These are phyloP conservation scores for Pygoscelis antarcticus DNA, from an alignment of 2,113 vertebrate species.

Conservation along the genomic window DNA sequence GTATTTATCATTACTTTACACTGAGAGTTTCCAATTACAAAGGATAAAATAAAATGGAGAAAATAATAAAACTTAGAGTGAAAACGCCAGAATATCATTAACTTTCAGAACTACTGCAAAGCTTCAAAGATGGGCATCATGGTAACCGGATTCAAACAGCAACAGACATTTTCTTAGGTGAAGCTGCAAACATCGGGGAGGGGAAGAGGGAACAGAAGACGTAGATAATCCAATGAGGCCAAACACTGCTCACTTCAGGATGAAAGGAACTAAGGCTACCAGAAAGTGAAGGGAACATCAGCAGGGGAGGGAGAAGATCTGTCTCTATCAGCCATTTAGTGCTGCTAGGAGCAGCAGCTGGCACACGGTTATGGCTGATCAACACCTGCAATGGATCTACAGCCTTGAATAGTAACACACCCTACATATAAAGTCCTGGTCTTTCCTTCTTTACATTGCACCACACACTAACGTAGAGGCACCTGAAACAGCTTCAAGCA, in stretches of 20 bases:
- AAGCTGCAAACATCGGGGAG: background rate
- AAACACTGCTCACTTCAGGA: background rate
- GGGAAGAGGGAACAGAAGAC: background rate
- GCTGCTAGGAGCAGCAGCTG: background rate
- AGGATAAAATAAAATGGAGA: background rate
- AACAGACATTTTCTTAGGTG: background rate
- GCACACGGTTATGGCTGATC: background rate
- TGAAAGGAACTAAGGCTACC: background rate
- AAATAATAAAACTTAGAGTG: background rate
- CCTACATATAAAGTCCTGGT: background rate
- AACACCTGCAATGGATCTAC: background rate
- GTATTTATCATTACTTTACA: background rate
- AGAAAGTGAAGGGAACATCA: background rate
- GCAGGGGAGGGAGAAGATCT: background rate
- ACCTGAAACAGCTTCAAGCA: background rate
- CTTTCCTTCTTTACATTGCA: background rate
- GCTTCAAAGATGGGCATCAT: background rate
- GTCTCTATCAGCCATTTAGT: background rate
- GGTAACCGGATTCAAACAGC: background rate
- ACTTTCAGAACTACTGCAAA: background rate
- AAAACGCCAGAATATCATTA: background rate
- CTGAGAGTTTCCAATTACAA: background rate
- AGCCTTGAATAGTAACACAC: background rate
- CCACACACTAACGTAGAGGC: accelerated
- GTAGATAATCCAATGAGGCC: background rate